Base-by-base conservation (phyloP, 2,888 invertebrate genomes). In the Catocala fraxini region DNA sequence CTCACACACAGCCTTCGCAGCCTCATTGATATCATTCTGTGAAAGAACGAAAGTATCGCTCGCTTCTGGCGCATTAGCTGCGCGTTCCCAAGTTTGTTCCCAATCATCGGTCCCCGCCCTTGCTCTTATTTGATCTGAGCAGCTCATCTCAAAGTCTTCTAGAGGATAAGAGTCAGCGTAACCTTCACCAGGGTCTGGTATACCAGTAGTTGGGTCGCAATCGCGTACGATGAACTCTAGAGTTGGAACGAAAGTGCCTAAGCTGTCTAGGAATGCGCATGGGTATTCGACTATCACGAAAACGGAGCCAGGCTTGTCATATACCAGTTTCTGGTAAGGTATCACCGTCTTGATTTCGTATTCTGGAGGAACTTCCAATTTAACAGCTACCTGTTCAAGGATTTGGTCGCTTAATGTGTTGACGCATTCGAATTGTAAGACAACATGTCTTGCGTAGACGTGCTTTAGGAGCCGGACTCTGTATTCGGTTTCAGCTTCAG, bases 401-500 rank as follows among this genome's bases (percentile, higher is more conserved):
- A 99, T 91, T 88, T 99, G 99, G 89, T 99, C 99, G 70, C 97
- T 97, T 61, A 99, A 92, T 0, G 99, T 99, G 90, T 99, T 99
- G 9, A 98, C 95, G 85, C 99, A 99, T 90, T 99, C 99, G 87
- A 99, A 99, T 95, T 99, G 99, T 59, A 99, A 94, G 10, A 99
- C 96, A 6, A 99, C 94, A 87, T 99, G 97, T 49, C 97, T 95
- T 0, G 96, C 95, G 86, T 97, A 99, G 48, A 97, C 96, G 84
- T 99, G 99, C 84, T 99, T 99, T 58, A 99, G 95, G 84, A 99
- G 97, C 65, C 97, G 96, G 6, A 99, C 99, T 51, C 91, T 81
- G 88, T 99, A 99, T 88, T 99, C 99, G 0, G 99, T 99, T 94
- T 99, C 99, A 0, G 98, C 97, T 93, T 99, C 99, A 0, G 99